Percentiles rank a stretch among this genome's conserved stretches.
These are phyloP conservation scores for Trissoscelio sp. DNA, from an alignment of 2,888 invertebrate species.

Conservation along the genomic window DNA sequence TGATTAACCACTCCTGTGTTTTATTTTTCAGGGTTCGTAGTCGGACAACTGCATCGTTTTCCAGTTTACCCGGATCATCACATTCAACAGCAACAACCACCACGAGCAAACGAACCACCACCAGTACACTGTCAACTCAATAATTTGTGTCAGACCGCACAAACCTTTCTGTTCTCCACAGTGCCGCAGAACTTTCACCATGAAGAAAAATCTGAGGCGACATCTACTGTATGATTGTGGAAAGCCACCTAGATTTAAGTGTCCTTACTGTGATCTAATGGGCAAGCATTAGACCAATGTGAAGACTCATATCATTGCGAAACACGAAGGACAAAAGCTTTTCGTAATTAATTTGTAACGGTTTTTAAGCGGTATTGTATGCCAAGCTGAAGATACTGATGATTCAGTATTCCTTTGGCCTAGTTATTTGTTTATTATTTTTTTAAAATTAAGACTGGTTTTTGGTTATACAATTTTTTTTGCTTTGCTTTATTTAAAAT, in stretches of 20 bases:
- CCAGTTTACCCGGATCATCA: slow-evolving; percentile 1
- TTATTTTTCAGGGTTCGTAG: slow-evolving; percentile 38
- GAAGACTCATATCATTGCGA: slow-evolving; percentile 68
- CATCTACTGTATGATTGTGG: slow-evolving; percentile 69
- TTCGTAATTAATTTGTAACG: slow-evolving; percentile 68
- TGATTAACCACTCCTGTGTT: slow-evolving; percentile 17
- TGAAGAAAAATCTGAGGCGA: slow-evolving; percentile 72
- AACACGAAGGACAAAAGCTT: slow-evolving; percentile 65
- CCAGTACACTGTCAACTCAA: slow-evolving; percentile 44
- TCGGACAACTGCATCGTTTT: not conserved
- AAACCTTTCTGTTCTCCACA: slow-evolving; percentile 71
- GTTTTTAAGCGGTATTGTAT: not conserved
- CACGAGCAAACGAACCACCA: not conserved
- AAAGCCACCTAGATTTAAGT: slow-evolving; percentile 65
- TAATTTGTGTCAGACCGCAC: slow-evolving; percentile 32
- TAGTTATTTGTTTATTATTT: not conserved
- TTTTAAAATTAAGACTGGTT: not conserved
- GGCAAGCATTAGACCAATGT: slow-evolving; percentile 69
- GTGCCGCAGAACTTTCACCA: slow-evolving; percentile 72
- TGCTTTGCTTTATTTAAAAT: too few relatives aligned
- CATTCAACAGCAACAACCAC: not conserved
- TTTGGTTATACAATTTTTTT: too few relatives aligned
- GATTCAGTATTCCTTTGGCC: not conserved
- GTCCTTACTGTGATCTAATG: slow-evolving; percentile 79
- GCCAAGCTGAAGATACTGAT: slow-evolving; percentile 10